A percentile compares a stretch with the other conserved stretches of the same genome.
Evolutionary conservation across 2,113 vertebrate genomes (phyloP).

Genomic region (Pongo pygmaeus): DNA sequence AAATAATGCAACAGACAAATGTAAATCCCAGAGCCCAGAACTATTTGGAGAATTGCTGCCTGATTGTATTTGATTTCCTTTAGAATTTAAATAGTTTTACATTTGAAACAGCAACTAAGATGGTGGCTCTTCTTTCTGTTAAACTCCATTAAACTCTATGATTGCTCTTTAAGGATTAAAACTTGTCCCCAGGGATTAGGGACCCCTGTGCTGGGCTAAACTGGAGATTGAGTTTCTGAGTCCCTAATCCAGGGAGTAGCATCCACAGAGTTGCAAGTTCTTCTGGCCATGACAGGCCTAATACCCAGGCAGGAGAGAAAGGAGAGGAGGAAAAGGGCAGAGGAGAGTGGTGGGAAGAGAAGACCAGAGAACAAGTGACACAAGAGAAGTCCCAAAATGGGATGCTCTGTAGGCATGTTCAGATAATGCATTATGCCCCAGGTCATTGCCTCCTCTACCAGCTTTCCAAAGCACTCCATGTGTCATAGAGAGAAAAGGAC

Average conservation of each 20-base stretch:
- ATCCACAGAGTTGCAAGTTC: neutral
- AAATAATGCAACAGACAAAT: neutral
- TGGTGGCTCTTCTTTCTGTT: neutral
- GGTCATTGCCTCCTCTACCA: too few species aligned
- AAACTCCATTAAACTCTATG: neutral
- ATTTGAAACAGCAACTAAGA: constrained; percentile 2
- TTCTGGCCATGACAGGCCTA: neutral
- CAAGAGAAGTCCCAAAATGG: too few species aligned
- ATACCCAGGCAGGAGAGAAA: neutral
- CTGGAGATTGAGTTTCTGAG: neutral
- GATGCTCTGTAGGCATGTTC: neutral
- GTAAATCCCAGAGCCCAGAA: neutral
- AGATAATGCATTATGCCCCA: too few species aligned
- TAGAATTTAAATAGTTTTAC: constrained; percentile 22
- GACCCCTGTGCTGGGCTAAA: neutral
- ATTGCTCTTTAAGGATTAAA: neutral
- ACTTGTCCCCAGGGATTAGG: neutral
- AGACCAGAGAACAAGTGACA: neutral
- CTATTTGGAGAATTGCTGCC: neutral
- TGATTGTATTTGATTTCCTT: neutral
- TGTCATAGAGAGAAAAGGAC: neutral
- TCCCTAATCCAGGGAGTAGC: neutral
- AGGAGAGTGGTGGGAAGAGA: neutral
- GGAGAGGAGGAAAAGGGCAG: neutral
- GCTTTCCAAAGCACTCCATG: neutral